Conservation (phyloP, 37 sponge, comb jelly and placozoan genomes). For the Beroe forskalii region DNA sequence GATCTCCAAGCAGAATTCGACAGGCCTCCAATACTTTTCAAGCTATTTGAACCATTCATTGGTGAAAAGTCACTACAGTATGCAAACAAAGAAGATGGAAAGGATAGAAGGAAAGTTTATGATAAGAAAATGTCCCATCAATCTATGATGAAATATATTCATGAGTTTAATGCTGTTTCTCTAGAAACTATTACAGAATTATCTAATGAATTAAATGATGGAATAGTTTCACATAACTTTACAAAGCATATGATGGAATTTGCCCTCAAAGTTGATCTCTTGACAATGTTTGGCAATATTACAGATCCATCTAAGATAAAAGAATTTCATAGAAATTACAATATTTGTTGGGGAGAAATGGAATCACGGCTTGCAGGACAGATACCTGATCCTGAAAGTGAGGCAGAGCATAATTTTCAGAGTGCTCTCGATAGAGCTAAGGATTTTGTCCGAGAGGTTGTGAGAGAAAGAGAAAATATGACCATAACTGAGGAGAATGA, state of each 20-base stretch:
- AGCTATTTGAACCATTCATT: conserved; percentile 40
- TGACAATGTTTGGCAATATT: conserved; percentile 26
- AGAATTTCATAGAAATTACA: conserved; percentile 19
- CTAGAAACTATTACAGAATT: not conserved
- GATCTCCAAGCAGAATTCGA: conserved; percentile 70
- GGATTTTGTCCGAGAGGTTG: conserved; percentile 46
- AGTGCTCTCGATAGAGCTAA: conserved; percentile 43
- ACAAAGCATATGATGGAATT: not conserved
- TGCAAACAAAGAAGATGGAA: conserved; percentile 67
- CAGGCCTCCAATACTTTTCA: conserved; percentile 69
- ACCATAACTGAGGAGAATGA: conserved; percentile 48
- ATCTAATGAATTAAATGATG: not conserved
- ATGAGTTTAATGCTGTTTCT: not conserved
- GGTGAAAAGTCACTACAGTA: conserved; percentile 42
- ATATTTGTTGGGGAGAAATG: conserved; percentile 71
- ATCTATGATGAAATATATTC: not conserved
- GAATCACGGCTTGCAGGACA: conserved; percentile 68
- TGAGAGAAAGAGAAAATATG: conserved; percentile 40
- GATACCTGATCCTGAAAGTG: conserved; percentile 69
- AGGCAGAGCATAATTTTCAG: conserved; percentile 73
- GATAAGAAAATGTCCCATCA: conserved; percentile 64
- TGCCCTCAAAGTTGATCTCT: conserved; percentile 18
- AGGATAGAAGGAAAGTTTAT: conserved; percentile 69
- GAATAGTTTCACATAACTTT: not conserved
- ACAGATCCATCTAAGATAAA: not conserved